Evolutionary conservation across 2,797 vertebrate species (phyloP).

Genomic region (Todus mexicanus): DNA sequence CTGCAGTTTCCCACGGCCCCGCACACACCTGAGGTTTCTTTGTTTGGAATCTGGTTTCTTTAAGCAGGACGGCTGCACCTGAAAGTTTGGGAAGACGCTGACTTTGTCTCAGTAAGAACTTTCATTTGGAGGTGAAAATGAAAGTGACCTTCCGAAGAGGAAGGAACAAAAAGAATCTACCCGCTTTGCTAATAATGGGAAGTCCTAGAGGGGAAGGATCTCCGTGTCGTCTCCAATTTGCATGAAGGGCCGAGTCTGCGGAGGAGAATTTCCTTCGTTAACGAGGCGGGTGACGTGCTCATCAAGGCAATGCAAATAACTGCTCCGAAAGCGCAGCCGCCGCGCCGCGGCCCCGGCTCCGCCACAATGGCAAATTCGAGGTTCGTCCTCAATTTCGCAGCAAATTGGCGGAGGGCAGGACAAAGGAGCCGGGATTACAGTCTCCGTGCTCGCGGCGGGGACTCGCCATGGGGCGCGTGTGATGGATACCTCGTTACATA

Average conservation of each 20-base stretch:
- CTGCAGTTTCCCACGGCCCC: background rate
- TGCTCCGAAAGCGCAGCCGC: background rate
- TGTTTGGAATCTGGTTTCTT: background rate
- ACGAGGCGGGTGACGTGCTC: constrained; percentile 33
- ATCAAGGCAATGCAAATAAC: constrained; percentile 47
- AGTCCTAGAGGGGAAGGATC: constrained; percentile 32
- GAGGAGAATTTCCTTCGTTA: constrained; percentile 27
- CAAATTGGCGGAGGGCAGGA: constrained; percentile 45
- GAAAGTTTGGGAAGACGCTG: background rate
- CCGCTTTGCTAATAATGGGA: constrained; percentile 49
- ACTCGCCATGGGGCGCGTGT: background rate
- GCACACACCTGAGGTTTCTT: background rate
- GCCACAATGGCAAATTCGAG: constrained; percentile 18
- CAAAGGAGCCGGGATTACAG: constrained; percentile 48
- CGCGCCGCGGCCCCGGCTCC: background rate
- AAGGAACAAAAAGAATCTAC: constrained; percentile 19
- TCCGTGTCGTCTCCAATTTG: constrained; percentile 30
- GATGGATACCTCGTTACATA: constrained; percentile 22
- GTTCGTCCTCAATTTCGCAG: background rate
- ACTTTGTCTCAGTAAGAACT: background rate
- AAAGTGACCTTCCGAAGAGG: constrained; percentile 32
- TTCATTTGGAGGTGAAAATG: constrained; percentile 17
- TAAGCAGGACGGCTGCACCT: background rate
- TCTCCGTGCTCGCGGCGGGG: background rate
- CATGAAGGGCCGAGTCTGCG: constrained; percentile 17